Evolutionary conservation across 1,140 invertebrate species (phyloP), one percentile per base, ranked within the genome.

Genomic region (Leptonema lineaticorne): DNA sequence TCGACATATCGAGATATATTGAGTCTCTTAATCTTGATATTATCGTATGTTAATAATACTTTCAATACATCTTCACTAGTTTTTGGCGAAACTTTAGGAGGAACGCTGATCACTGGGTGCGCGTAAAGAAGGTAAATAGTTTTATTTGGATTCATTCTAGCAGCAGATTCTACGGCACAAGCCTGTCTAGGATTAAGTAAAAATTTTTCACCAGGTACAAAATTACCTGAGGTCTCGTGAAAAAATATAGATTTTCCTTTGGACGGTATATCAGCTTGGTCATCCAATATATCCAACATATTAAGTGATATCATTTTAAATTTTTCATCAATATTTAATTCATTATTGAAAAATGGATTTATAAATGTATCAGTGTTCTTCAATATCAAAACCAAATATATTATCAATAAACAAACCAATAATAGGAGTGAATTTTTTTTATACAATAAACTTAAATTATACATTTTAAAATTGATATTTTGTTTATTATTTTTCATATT

Each of bases 101-200:
- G n/a, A n/a, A n/a, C n/a, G n/a, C n/a, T n/a, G n/a, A n/a, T n/a
- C n/a, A n/a, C n/a, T n/a, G n/a, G n/a, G n/a, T n/a, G n/a, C n/a
- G n/a, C n/a, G 53, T 78, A 78, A 9, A 83, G 60, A 2, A 84
- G 56, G 45, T 78, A 80, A 0, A 85, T 74, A 0, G 69, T 75
- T 68, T 74, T 76, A 4, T 73, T 72, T 7, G 82, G 81, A 68
- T 84, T 84, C 74, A 79, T 77, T n/a, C 69, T 73, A 0, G 83
- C 83, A 0, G 82, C 82, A 0, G 84, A 85, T 74, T 85, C 84
- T 0, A 85, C 76, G 0, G 83, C 81, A 56, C 83, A 85, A 0
- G 83, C 82, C 69, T 84, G 81, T 24, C 84, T 75, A 0, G 76
- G 33, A 11, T 76, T 81, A 20, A 83, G 29, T 2, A n/a, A n/a